These are phyloP conservation scores for Alexandromys fortis DNA, from an alignment of 2,113 vertebrate genomes.

Conservation along the genomic window DNA sequence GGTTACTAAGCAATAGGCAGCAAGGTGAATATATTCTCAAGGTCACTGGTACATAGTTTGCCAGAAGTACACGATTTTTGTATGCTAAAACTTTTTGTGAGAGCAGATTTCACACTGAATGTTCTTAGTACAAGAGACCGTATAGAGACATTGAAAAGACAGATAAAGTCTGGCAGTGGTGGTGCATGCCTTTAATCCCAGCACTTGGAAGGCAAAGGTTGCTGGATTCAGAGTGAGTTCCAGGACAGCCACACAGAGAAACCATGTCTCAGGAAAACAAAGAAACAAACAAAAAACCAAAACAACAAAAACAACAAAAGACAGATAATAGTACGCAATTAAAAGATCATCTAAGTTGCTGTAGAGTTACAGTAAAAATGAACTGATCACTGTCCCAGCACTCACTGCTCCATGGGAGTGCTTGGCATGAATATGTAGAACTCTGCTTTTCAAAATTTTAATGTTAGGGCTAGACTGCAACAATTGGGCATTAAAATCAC, in stretches of 20 bases:
- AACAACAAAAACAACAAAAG: neutral
- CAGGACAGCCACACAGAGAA: too few relatives aligned
- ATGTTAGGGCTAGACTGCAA: constrained; percentile 62
- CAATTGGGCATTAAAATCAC: constrained; percentile 68
- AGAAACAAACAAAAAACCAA: too few relatives aligned
- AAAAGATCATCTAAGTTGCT: neutral
- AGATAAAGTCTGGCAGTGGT: neutral
- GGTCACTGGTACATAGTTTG: neutral
- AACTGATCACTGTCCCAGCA: neutral
- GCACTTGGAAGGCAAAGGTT: too few relatives aligned
- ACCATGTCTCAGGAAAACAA: too few relatives aligned
- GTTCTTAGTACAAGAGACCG: neutral
- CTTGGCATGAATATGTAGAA: neutral
- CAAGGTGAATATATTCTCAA: neutral
- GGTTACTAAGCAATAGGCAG: neutral
- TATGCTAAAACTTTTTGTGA: neutral
- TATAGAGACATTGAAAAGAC: neutral
- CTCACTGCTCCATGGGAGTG: constrained; percentile 46
- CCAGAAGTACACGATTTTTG: neutral
- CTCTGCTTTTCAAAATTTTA: constrained; percentile 67
- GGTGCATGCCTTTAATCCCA: too few relatives aligned
- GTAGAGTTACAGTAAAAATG: constrained; percentile 18
- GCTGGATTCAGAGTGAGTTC: too few relatives aligned
- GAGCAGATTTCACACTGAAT: neutral
- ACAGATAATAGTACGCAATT: neutral